Base-by-base conservation (phyloP, 2,797 vertebrate species). In the Acestrorhynchus altus region DNA sequence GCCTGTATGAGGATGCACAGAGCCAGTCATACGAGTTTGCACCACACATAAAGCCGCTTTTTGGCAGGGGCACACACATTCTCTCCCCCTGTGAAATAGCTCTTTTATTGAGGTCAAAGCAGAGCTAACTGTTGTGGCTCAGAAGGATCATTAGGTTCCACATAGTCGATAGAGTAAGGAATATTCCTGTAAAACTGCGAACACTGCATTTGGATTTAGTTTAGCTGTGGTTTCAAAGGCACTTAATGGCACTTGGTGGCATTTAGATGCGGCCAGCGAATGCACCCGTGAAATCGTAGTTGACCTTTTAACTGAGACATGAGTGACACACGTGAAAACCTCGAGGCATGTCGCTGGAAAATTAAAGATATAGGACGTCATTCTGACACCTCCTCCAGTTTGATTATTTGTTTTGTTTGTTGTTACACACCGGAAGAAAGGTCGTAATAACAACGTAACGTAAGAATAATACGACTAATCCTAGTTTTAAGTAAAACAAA, bases 1-100 rank as follows among this genome's bases (percentile, higher is more conserved):
- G 89, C 89, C 87, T 76, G 80, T 87, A 73, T 88, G 89, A 91
- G 90, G 90, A 91, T 87, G 83, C 74, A n/a, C n/a, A 86, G 81
- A 88, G 87, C 83, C 61, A 80, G 84, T 90, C 87, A 89, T 85
- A n/a, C n/a, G n/a, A n/a, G n/a, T n/a, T n/a, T n/a, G n/a, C n/a
- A n/a, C n/a, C n/a, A n/a, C n/a, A n/a, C n/a, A n/a, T n/a, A n/a
- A n/a, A n/a, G n/a, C n/a, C n/a, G n/a, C n/a, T n/a, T n/a, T n/a
- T n/a, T 84, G 76, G 73, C 77, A 26, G 57, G 76, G 81, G 74
- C 78, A 78, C 74, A 72, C 44, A n/a, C 74, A 74, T 77, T 76
- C 76, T 76, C 70, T 74, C 66, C 83, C n/a, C 46, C 42, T 83
- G 81, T 80, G 74, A 84, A 86, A 83, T 83, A 80, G 74, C 69